Conservation (phyloP, 2,888 invertebrate species). For the Carabus problematicus region DNA sequence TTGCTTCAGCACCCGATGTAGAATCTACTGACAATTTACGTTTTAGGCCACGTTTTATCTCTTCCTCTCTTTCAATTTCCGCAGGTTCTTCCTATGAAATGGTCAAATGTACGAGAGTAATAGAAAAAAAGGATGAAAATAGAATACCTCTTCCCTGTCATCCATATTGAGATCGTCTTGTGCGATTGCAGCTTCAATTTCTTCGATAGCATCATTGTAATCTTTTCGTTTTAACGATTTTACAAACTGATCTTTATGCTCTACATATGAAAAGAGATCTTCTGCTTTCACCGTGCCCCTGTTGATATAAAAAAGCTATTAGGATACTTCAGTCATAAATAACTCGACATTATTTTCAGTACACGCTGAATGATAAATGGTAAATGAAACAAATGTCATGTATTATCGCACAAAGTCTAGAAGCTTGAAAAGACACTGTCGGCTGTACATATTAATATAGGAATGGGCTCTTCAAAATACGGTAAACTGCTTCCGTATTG, state of each 20-base stretch:
- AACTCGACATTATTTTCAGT: not conserved
- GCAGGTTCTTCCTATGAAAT: too few species aligned
- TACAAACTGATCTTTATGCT: slow-evolving; percentile 79
- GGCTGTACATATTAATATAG: slow-evolving; percentile 58
- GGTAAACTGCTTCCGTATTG: slow-evolving; percentile 28
- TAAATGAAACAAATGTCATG: slow-evolving; percentile 54
- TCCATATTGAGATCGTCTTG: slow-evolving; percentile 54
- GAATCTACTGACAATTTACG: slow-evolving; percentile 35
- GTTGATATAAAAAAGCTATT: slow-evolving; percentile 49
- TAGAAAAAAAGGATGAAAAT: too few species aligned
- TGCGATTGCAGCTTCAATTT: slow-evolving; percentile 82
- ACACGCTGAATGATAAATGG: slow-evolving; percentile 22
- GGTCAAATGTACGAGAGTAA: too few species aligned
- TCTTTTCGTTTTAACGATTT: slow-evolving; percentile 81
- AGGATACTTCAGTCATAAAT: not conserved
- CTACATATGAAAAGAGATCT: slow-evolving; percentile 84
- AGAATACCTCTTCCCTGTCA: slow-evolving; percentile 38
- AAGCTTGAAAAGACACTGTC: slow-evolving; percentile 60
- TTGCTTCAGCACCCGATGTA: slow-evolving; percentile 23
- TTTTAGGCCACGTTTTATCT: slow-evolving; percentile 37
- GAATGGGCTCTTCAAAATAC: slow-evolving; percentile 46
- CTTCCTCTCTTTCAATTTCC: slow-evolving; percentile 30
- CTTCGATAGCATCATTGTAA: slow-evolving; percentile 86
- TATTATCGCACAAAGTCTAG: slow-evolving; percentile 63
- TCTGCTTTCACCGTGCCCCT: slow-evolving; percentile 81